Evolutionary conservation across 2,113 vertebrate species (phyloP).

Genomic region (Hippocampus mohnikei): DNA sequence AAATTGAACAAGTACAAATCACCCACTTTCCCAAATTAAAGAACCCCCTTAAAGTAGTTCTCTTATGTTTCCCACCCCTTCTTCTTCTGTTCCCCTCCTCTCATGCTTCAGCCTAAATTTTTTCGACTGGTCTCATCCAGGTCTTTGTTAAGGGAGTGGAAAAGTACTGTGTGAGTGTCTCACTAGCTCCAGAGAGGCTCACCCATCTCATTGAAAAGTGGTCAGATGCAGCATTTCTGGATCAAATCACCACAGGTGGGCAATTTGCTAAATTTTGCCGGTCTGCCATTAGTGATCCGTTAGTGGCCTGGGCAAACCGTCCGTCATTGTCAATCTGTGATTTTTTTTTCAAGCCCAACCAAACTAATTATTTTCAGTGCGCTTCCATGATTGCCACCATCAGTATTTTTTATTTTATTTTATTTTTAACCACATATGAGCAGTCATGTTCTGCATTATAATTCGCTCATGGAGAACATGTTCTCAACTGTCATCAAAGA

Average conservation of each 20-base stretch:
- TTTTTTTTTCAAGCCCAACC: too few species aligned
- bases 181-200: slow-evolving; percentile 19
- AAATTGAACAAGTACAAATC: slow-evolving; percentile 13
- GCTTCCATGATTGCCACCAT: too few species aligned
- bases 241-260: neutral
- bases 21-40: slow-evolving; percentile 6
- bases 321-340: too few species aligned
- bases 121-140: slow-evolving; percentile 3
- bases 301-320: too few species aligned
- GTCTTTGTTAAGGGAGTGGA: slow-evolving; percentile 44
- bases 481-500: too few species aligned
- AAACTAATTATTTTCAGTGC: too few species aligned
- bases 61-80: neutral
- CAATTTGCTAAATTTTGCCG: too few species aligned
- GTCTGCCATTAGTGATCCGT: too few species aligned
- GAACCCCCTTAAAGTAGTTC: slow-evolving; percentile 6
- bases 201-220: neutral
- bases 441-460: too few species aligned
- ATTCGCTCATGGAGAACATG: too few species aligned
- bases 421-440: too few species aligned
- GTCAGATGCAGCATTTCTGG: neutral
- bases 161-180: slow-evolving; percentile 49
- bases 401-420: too few species aligned
- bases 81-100: neutral
- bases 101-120: neutral